Evolutionary conservation across 2,797 vertebrate genomes (phyloP), one percentile per base, ranked within the genome.

Genomic region (Gymnocypris eckloni): DNA sequence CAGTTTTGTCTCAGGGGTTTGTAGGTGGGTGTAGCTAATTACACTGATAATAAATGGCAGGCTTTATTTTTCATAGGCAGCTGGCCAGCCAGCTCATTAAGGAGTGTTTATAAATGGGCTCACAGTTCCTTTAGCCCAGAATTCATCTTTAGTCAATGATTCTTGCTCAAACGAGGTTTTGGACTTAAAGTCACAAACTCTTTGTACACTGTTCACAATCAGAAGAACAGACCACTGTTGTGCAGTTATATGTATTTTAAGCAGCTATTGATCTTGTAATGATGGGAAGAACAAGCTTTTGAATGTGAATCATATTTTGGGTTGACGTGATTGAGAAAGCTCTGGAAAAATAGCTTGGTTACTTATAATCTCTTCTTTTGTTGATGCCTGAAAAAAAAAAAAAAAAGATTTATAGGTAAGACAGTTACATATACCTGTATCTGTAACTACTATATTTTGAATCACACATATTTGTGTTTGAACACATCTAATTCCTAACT

Each of bases 1-100:
- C 71, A 71, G 22, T 71, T 85, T 87, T 78, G 77, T 83, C 85
- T 79, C 61, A 39, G 43, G 69, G 56, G 54, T 66, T 69, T 39
- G 50, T 71, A 43, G 81, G 83, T 84, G 70, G 33, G 25, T 80
- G 70, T 59, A 71, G 84, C 73, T 89, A 90, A 90, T 88, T 88
- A 80, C 61, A 72, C 75, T 72, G 78, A 69, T 79, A 82, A 84
- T 59, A 86, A 86, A 87, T 76, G 52, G 70, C 39, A 52, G 75
- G 56, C 56, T 79, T 86, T 86, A 50, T 87, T 82, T 71, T 80
- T 85, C 82, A 86, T 77, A 79, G 67, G 67, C 84, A 78, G 67
- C 48, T 79, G 71, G 71, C 15, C 80, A 82, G 64, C 52, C 67
- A 15, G 39, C 37, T 66, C 22, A 66, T 41, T 66, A 83, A 83